These are phyloP conservation scores for pig (Sus scrofa) DNA, from an alignment of 2,113 vertebrate species.

Conservation along the genomic window DNA sequence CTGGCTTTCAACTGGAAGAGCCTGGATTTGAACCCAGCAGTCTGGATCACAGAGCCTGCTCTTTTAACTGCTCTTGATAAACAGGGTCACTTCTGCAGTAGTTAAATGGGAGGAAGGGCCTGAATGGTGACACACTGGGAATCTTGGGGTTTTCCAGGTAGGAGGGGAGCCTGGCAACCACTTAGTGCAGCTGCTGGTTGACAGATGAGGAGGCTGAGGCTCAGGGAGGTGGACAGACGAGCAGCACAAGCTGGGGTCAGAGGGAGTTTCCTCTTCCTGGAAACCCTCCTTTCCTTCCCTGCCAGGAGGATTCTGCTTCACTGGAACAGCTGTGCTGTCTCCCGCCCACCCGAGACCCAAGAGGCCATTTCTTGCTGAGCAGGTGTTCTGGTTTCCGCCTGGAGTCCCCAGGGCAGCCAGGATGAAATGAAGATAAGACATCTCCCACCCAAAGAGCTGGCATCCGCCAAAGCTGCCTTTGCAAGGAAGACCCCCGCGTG, in stretches of 20 bases:
- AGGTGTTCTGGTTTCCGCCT: neutral
- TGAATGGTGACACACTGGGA: neutral
- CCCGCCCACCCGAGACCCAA: accelerated
- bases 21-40: neutral
- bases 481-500: neutral
- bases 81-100: neutral
- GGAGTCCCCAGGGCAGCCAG: neutral
- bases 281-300: neutral
- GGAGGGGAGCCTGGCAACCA: neutral
- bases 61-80: neutral
- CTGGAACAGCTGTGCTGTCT: neutral
- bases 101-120: neutral
- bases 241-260: neutral
- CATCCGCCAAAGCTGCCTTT: neutral
- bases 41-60: neutral
- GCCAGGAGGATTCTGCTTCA: neutral
- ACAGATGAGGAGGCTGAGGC: neutral
- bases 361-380: neutral
- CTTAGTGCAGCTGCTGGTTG: neutral
- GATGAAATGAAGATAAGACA: neutral
- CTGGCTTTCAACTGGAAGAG: neutral
- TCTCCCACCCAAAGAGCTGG: neutral
- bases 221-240: neutral
- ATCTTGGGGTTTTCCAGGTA: neutral
- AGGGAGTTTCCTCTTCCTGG: neutral